phyloP scores from a whole-genome alignment of 1,140 invertebrate genomes.

The Cyphomyrmex costatus region DNA sequence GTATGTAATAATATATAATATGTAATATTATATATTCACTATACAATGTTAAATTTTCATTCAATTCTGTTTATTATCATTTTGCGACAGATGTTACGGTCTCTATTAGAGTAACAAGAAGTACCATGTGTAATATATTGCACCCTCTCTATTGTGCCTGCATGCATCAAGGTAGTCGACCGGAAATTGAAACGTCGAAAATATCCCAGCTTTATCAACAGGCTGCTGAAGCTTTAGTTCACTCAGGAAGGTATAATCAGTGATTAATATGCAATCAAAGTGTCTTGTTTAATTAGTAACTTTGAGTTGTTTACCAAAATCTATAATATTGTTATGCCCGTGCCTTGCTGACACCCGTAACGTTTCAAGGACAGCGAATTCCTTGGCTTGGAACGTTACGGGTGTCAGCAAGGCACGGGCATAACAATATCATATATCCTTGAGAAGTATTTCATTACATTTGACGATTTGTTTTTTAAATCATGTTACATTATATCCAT shows the following conservation, averaged over 20 bases:
- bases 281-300: background rate
- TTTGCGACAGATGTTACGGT: conserved; percentile 89
- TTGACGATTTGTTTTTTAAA: background rate
- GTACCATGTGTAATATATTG: conserved; percentile 90
- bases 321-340: too few relatives aligned
- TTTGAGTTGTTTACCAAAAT: background rate
- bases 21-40: background rate
- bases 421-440: background rate
- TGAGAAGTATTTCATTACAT: background rate
- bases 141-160: conserved; percentile 92
- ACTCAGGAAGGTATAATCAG: conserved; percentile 82
- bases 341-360: too few relatives aligned
- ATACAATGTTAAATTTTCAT: background rate
- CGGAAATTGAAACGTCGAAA: conserved; percentile 87
- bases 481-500: background rate
- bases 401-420: too few relatives aligned
- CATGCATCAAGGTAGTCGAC: conserved; percentile 89
- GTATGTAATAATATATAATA: too few relatives aligned
- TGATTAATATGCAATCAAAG: background rate
- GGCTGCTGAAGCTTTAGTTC: conserved; percentile 88
- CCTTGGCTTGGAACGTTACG: too few relatives aligned
- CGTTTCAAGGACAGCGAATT: too few relatives aligned
- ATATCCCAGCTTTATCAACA: conserved; percentile 89
- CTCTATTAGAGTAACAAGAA: conserved; percentile 89
- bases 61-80: conserved; percentile 9